Percentiles rank a stretch among this genome's conserved stretches.
These are phyloP conservation scores for Allophyes oxyacanthae DNA, from an alignment of 2,888 invertebrate species.

Conservation along the genomic window DNA sequence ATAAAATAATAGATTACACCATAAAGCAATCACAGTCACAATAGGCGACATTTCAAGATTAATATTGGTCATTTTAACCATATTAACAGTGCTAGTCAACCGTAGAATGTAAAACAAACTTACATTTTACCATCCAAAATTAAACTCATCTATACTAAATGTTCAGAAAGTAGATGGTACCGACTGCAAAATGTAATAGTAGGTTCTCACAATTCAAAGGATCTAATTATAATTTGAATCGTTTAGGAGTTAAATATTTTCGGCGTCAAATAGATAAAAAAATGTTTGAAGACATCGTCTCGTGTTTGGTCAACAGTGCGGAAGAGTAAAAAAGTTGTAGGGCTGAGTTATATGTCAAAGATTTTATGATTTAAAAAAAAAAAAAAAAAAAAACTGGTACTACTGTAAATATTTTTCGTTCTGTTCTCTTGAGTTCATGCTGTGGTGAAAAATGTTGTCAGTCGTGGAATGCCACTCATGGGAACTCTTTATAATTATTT, in stretches of 20 bases:
- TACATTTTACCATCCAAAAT: slow-evolving; percentile 7
- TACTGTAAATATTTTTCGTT: too few species aligned
- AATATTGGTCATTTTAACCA: slow-evolving; percentile 82
- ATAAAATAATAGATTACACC: slow-evolving; percentile 64
- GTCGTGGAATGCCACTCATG: too few species aligned
- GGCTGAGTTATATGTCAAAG: slow-evolving; percentile 43
- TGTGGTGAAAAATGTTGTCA: too few species aligned
- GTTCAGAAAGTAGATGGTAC: slow-evolving; percentile 13
- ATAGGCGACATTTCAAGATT: slow-evolving; percentile 82
- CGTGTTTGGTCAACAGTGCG: slow-evolving; percentile 83
- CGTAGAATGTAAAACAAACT: slow-evolving; percentile 27
- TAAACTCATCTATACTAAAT: slow-evolving; percentile 14
- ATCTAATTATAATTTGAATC: slow-evolving; percentile 88
- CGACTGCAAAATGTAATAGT: slow-evolving; percentile 45
- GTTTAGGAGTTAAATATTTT: slow-evolving; percentile 87
- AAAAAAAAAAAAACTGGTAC: too few species aligned
- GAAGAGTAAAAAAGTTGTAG: slow-evolving; percentile 66
- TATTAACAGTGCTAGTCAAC: slow-evolving; percentile 76
- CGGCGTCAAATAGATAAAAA: slow-evolving; percentile 83
- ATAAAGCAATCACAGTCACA: slow-evolving; percentile 74
- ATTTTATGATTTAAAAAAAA: too few species aligned
- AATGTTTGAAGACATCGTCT: slow-evolving; percentile 85
- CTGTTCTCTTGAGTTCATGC: too few species aligned
- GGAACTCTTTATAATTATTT: too few species aligned
- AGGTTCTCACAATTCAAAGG: slow-evolving; percentile 72